Percentiles rank a stretch among this genome's conserved stretches.
phyloP scores from a whole-genome alignment of 2,888 invertebrate genomes.

The Tortrix viridana region DNA sequence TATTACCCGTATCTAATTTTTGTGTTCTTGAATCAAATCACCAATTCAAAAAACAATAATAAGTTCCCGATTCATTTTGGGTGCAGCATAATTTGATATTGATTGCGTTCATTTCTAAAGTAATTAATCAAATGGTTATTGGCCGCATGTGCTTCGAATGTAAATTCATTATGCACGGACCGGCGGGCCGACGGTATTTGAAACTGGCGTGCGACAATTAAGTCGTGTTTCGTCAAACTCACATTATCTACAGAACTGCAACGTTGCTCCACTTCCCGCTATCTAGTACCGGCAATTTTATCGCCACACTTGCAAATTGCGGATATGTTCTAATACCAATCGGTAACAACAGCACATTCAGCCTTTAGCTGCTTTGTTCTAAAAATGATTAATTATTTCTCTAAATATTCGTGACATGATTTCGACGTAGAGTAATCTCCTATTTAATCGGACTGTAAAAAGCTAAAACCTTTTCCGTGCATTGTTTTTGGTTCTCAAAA shows the following conservation, averaged over 20 bases:
- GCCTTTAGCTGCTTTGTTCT: background rate
- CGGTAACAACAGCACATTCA: conserved; percentile 6
- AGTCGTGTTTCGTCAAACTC: conserved; percentile 61
- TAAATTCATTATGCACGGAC: conserved; percentile 65
- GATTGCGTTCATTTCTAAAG: conserved; percentile 18
- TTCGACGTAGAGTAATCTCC: conserved; percentile 4
- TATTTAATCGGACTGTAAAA: conserved; percentile 9
- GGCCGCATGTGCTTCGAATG: conserved; percentile 40
- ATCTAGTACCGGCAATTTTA: conserved; percentile 46
- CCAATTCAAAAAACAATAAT: conserved; percentile 38
- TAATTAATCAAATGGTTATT: conserved; percentile 16
- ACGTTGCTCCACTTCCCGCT: conserved; percentile 65
- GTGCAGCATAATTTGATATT: conserved; percentile 9
- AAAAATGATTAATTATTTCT: background rate
- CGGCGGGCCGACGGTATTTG: conserved; percentile 61
- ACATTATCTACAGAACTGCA: conserved; percentile 42
- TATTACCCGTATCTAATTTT: conserved; percentile 64
- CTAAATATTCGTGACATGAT: background rate
- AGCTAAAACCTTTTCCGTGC: conserved; percentile 54
- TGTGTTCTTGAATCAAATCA: conserved; percentile 53
- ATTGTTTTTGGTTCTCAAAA: conserved; percentile 46
- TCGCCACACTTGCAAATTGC: conserved; percentile 32
- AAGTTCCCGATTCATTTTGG: conserved; percentile 4
- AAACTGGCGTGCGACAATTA: conserved; percentile 65
- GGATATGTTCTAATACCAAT: conserved; percentile 30